Evolutionary conservation across 2,113 vertebrate species (phyloP).

Genomic region (Geothlypis trichas): DNA sequence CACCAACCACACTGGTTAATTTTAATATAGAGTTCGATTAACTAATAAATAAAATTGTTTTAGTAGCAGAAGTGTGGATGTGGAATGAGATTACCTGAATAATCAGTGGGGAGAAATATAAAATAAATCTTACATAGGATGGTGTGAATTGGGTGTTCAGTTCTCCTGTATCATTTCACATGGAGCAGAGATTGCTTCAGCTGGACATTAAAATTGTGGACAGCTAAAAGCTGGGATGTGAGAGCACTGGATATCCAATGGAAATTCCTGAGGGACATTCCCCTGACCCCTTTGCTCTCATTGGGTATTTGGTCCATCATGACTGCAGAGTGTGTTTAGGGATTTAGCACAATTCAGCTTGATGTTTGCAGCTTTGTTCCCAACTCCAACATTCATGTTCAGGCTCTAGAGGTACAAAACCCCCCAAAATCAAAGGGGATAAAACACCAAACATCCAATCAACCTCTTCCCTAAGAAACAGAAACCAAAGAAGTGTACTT

Average conservation of each 20-base stretch:
- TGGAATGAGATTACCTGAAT: background rate
- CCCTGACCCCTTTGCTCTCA: background rate
- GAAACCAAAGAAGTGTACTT: background rate
- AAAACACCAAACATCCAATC: fast-evolving
- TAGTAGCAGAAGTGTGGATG: background rate
- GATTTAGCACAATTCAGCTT: background rate
- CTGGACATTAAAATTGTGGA: background rate
- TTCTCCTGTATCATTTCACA: background rate
- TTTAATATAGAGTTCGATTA: background rate
- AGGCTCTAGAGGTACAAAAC: background rate
- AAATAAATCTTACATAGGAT: background rate
- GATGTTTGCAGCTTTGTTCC: background rate
- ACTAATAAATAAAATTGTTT: background rate
- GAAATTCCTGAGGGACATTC: background rate
- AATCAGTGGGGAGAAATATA: background rate
- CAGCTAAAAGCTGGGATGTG: background rate
- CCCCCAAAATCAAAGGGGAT: background rate
- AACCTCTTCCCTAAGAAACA: background rate
- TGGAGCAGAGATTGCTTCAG: background rate
- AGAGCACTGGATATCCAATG: background rate
- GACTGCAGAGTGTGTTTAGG: background rate
- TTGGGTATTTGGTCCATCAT: background rate
- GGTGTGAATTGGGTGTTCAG: background rate
- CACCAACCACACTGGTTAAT: background rate
- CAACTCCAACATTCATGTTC: fast-evolving